These are phyloP conservation scores for Paramacrobiotus metropolitanus DNA, from an alignment of 1,140 invertebrate species.

Conservation along the genomic window DNA sequence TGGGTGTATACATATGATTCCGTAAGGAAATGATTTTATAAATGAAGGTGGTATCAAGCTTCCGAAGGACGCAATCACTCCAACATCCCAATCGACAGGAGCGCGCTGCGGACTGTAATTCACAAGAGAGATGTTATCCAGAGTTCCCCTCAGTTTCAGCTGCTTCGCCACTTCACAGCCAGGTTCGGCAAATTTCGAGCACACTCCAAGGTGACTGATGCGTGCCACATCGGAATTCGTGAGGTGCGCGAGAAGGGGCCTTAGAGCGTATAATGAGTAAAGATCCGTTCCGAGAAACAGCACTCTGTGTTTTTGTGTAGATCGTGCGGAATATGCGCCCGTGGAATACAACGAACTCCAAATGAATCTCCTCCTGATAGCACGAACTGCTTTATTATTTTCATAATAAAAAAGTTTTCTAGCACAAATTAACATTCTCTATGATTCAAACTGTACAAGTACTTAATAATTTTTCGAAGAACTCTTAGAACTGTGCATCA, in stretches of 20 bases:
- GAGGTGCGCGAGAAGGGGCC: neutral
- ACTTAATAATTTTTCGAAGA: no score
- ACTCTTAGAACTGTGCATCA: no score
- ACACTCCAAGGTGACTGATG: neutral
- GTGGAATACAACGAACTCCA: no score
- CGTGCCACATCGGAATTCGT: neutral
- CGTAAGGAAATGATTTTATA: conserved; percentile 17
- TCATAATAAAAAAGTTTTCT: no score
- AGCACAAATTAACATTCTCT: no score
- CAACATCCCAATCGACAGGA: conserved; percentile 13
- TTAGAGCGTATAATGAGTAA: neutral
- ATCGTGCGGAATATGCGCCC: no score
- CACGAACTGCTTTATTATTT: no score
- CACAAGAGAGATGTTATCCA: neutral
- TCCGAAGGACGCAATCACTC: conserved; percentile 21
- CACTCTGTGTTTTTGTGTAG: no score
- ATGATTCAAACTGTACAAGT: no score
- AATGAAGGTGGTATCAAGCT: conserved; percentile 16
- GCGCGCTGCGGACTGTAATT: neutral
- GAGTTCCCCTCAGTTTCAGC: neutral
- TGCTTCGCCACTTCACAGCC: neutral
- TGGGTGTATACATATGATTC: conserved; percentile 40
- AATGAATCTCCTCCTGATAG: no score
- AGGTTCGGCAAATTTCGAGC: neutral
- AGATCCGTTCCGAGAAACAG: neutral